Conservation (phyloP, 2,113 vertebrate genomes). For the Platichthys stellatus region DNA sequence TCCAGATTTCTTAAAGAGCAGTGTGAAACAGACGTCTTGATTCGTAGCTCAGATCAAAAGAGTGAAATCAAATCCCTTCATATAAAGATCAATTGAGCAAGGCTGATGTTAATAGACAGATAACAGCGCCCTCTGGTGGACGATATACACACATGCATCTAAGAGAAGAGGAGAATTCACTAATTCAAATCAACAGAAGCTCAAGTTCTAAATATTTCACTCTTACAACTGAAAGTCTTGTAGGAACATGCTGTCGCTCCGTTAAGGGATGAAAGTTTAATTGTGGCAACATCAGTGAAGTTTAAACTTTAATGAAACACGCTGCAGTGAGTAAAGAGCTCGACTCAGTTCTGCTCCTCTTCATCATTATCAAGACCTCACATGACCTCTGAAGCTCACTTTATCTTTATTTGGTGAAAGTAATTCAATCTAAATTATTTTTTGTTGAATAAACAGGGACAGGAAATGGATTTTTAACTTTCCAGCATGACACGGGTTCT, state of each 20-base stretch:
- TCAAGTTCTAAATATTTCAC: constrained; percentile 15
- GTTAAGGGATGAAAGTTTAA: neutral
- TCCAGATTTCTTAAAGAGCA: too few relatives aligned
- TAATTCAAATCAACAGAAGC: neutral
- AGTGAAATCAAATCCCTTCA: too few relatives aligned
- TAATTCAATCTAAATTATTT: too few relatives aligned
- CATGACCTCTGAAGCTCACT: neutral
- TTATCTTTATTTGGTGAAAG: neutral
- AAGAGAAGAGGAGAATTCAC: neutral
- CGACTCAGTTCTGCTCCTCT: neutral
- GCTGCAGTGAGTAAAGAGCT: neutral
- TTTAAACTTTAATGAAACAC: neutral
- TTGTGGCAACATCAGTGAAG: neutral
- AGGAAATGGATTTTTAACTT: too few relatives aligned
- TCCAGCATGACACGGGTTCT: too few relatives aligned
- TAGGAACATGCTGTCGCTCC: neutral
- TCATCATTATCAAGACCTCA: neutral
- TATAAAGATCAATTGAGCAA: too few relatives aligned
- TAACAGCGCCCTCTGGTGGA: constrained; percentile 34
- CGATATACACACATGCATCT: neutral
- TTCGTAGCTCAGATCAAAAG: too few relatives aligned
- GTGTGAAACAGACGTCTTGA: too few relatives aligned
- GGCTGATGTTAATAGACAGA: neutral
- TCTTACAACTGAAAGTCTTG: neutral
- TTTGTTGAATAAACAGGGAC: too few relatives aligned